Evolutionary conservation across 37 sponge, comb jelly and placozoan species (phyloP), one percentile per base, ranked within the genome.

Genomic region (Bolinopsis microptera): DNA sequence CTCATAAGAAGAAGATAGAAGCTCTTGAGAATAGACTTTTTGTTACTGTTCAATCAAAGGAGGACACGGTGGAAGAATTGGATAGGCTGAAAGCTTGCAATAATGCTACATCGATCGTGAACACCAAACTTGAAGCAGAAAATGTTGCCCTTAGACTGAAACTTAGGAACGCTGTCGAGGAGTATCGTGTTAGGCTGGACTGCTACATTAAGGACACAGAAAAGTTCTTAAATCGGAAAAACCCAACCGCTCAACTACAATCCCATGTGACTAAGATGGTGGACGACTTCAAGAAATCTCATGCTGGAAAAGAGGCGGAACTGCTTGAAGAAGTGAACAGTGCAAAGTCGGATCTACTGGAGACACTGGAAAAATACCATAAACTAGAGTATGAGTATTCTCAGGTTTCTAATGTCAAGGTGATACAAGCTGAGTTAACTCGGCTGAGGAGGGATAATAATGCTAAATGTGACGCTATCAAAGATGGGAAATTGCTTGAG

Each of bases 341-440:
- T 23, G 35, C 61, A 5, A 86, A 86, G 30, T 39, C 90, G 1
- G 90, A 86, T 27, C 61, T 86, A 23, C 26, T 41, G 34, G 90
- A 86, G 23, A 86, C 90, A 40, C 48, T 86, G 25, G 90, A 86
- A 24, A 86, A 41, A 38, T 86, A 86, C 26, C 90, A 86, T 27
- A 86, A 86, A 27, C 5, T 86, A 48, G 90, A 86, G 25, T 24
- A 39, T 8, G 41, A 23, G 26, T 26, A 41, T 39, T 24, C 22
- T 40, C 13, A 41, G n/a, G 36, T 41, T 38, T 39, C 61, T 24
- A 86, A 86, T 86, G 24, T 28, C 0, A 86, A 26, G 26, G 38
- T 86, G 16, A 41, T 86, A 22, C 40, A 86, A 24, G 28, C 13
- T 24, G 90, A 86, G 26, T 28, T 86, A 22, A 40, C 90, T 26